Evolutionary conservation across 2,797 vertebrate genomes (phyloP), one percentile per base, ranked within the genome.

Genomic region (Orestias chungarensis): DNA sequence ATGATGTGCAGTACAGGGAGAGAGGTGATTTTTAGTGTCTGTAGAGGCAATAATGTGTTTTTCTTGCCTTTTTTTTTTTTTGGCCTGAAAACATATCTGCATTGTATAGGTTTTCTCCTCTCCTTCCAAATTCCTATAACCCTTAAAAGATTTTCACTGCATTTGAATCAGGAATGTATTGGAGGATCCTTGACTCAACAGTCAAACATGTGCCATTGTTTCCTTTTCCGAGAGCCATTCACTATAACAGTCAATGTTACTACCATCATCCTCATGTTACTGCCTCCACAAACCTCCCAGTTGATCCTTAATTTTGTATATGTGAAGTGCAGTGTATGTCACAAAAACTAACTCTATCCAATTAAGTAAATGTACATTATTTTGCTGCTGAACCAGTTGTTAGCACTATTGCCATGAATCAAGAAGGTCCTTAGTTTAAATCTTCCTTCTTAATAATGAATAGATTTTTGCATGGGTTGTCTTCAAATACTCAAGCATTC

Each of bases 121-220:
- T 73, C 76, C 65, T 86, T 79, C 75, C 67, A 50, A 42, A 73
- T 78, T 64, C 82, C 68, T 70, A 62, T 14, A 38, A 38, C 57
- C 33, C 10, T 14, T 40, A 11, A 38, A 38, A n/a, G n/a, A 10
- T 14, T n/a, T 61, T 38, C n/a, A 23, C 57, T 23, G 33, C 10
- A 57, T 20, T 33, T 33, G 3, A 57, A 57, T 55, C 29, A 2
- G 1, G 12, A 1, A 50, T 47, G 6, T 3, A 50, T 50, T n/a
- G 50, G 50, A 25, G 25, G n/a, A 52, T 27, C 50, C n/a, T 27
- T 25, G 25, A 9, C 11, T 11, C 23, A n/a, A 5, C 20, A 40
- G 59, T 38, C 31, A 40, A 62, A 11, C 23, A 25, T 25, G 38
- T 40, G 59, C 12, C 23, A 25, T 23, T 40, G 14, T 6, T 40